Base-by-base conservation (phyloP, 2,797 vertebrate species). In the Triplophysa yarkandensis region DNA sequence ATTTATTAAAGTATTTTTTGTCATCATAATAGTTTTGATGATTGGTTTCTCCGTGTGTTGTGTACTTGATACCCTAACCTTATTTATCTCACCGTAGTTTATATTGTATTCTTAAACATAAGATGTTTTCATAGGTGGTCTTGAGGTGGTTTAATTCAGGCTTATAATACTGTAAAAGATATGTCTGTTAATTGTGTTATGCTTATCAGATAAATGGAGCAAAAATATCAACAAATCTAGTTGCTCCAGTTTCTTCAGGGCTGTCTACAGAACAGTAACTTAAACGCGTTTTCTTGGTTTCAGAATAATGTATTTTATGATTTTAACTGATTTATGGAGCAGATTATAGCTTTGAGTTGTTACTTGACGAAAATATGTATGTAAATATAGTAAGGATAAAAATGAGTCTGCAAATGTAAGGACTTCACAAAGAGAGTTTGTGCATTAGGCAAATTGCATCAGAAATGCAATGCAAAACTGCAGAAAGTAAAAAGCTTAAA, bases 1-100 rank as follows among this genome's bases (percentile, higher is more conserved):
- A 62, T 39, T 58, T 39, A 50, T 63, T 78, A 68, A 44, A 63
- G 44, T 25, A 55, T 62, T 48, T n/a, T 74, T 68, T 74, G 71
- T 63, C 30, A 63, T 63, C 46, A 11, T 58, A 50, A 64, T 48
- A 39, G 66, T n/a, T 30, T 17, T 30, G 27, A 73, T 21, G 32
- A 64, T 74, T 57, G 60, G 43, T 23, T 43, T 25, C 23, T 57
- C 57, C 46, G 50, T n/a, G 1, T 48, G 4, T 41, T 16, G 11
- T 25, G 48, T 32, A 44, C 69, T 60, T 10, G 14, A 27, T 3
- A 19, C 39, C 27, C 14, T 46, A 23, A 68, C 44, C 36, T 25
- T 48, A 64, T 64, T 73, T 68, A 62, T 23, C 58, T 43, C 2
- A 16, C 36, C 54, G 39, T 39, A 17, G 2, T 10, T 39, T 17